Evolutionary conservation across 1,140 invertebrate species (phyloP), one percentile per base, ranked within the genome.

Genomic region (Homalodisca vitripennis): DNA sequence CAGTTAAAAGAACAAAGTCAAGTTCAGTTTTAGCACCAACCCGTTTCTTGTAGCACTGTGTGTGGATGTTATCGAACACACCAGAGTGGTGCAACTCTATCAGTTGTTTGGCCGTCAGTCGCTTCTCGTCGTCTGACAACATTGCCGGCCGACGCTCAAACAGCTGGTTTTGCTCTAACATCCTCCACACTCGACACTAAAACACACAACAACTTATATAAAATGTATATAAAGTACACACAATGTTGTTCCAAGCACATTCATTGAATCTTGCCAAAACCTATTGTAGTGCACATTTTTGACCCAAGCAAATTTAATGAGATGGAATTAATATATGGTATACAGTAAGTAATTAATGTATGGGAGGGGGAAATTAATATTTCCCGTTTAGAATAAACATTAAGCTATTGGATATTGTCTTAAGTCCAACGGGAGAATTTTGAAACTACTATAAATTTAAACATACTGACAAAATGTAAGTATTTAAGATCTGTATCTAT

Each of bases 101-200:
- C 46, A 89, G 78, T 79, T 88, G 87, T 72, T 84, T 76, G 63
- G 88, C 85, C 1, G 86, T 84, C 68, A 83, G 75, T 48, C 83
- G 81, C 78, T 90, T 87, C 71, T 85, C 81, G 74, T 96, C 90
- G 66, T 94, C 90, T 17, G 81, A 80, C n/a, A 48, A 32, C 12
- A 48, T n/a, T n/a, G 30, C n/a, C 2, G 2, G 2, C 26, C 27
- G 14, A 24, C 46, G 82, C 68, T 83, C 81, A 78, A 97, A 98
- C 0, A 90, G 74, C 3, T 92, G 89, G 78, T 95, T 90, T 12
- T 82, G 87, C 79, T 93, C 87, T 24, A 97, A 77, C 2, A 87
- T 87, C 24, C 86, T 84, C 89, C 91, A 96, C 71, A 97, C 82
- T 78, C 87, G 87, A 74, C 91, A 86, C 94, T 97, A 77, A 41